Evolutionary conservation across 2,888 invertebrate species (phyloP).

Genomic region (Magallana nippona): DNA sequence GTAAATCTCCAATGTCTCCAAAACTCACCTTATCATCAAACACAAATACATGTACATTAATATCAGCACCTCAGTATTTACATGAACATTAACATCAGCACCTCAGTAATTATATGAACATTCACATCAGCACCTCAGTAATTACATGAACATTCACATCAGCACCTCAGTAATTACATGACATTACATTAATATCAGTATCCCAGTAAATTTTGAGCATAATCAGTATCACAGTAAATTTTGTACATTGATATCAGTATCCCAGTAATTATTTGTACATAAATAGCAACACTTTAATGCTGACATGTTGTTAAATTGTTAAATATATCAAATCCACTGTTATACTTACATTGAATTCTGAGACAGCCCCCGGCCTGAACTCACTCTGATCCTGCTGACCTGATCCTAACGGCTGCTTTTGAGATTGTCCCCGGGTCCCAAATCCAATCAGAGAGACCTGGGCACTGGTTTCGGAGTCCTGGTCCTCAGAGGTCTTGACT

Average conservation of each 20-base stretch:
- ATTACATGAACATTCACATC: no score
- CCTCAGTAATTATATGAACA: no score
- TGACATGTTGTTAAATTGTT: background rate
- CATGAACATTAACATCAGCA: no score
- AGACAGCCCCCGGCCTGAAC: conserved; percentile 62
- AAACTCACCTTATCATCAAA: conserved; percentile 64
- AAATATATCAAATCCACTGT: background rate
- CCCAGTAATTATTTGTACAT: background rate
- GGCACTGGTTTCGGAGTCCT: conserved; percentile 70
- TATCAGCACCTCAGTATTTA: no score
- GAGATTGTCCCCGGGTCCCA: conserved; percentile 71
- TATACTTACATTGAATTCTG: conserved; percentile 63
- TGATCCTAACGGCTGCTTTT: conserved; percentile 62
- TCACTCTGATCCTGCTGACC: conserved; percentile 52
- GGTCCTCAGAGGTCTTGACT: conserved; percentile 73
- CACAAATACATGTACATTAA: background rate
- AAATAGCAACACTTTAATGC: no score
- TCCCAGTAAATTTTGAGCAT: no score
- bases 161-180: no score
- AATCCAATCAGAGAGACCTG: conserved; percentile 72
- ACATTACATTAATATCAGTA: no score
- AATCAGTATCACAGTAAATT: no score
- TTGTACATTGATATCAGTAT: no score
- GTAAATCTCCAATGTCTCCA: conserved; percentile 74
- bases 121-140: no score